Evolutionary conservation across 1,140 invertebrate genomes (phyloP).

Genomic region (Hylaeus volcanicus): DNA sequence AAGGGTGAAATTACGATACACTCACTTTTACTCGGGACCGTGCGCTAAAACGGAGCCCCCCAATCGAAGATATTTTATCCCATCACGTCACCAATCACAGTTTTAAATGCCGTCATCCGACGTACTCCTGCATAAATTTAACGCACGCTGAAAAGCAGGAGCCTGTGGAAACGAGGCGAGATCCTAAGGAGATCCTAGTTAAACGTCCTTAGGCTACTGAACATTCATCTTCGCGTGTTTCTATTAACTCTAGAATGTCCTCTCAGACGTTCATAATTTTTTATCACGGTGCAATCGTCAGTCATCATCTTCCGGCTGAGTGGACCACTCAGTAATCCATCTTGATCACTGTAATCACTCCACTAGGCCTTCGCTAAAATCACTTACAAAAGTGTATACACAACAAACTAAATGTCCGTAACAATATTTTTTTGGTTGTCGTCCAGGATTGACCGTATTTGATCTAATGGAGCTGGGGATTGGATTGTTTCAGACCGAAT

Average conservation of each 20-base stretch:
- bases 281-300: not conserved
- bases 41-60: not conserved
- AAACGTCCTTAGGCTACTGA: conserved; percentile 1
- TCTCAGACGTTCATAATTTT: not conserved
- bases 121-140: conserved; percentile 57
- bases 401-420: not conserved
- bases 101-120: conserved; percentile 51
- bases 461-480: not conserved
- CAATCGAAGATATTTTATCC: conserved; percentile 1
- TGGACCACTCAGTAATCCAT: not conserved
- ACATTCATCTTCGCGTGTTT: not conserved
- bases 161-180: conserved; percentile 46
- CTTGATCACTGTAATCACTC: not conserved
- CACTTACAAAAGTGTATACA: not conserved
- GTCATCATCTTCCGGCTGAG: not conserved
- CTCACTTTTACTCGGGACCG: conserved; percentile 52
- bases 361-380: not conserved
- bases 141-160: conserved; percentile 33
- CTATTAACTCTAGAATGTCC: not conserved
- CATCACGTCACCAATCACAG: conserved; percentile 26
- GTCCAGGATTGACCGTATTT: not conserved
- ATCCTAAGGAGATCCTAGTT: conserved; percentile 31
- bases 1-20: conserved; percentile 10
- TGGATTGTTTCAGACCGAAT: conserved; percentile 50
- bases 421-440: not conserved